These are phyloP conservation scores for Scaptodrosophila latifasciaeformis DNA, from an alignment of 2,888 invertebrate genomes.

Conservation along the genomic window DNA sequence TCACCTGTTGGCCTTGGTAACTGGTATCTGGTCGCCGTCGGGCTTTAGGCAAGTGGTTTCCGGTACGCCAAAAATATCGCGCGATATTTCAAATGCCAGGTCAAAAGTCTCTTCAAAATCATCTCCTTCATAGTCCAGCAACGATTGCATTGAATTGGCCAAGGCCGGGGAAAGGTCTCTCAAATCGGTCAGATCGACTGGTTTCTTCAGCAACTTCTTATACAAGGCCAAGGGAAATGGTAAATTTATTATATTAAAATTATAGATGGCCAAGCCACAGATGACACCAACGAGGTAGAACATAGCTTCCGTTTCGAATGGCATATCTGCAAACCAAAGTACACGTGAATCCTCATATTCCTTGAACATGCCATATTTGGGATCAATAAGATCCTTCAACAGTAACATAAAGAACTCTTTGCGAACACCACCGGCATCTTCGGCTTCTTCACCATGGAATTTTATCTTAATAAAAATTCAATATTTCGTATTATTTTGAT, in stretches of 20 bases:
- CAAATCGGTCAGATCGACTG: conserved; percentile 86
- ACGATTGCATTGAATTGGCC: conserved; percentile 84
- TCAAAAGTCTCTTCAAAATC: conserved; percentile 91
- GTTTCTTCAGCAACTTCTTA: conserved; percentile 91
- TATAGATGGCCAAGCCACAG: conserved; percentile 97
- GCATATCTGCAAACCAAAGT: conserved; percentile 93
- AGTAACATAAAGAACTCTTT: conserved; percentile 97
- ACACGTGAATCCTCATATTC: conserved; percentile 91
- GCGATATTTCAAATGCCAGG: conserved; percentile 88
- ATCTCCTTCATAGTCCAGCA: conserved; percentile 87
- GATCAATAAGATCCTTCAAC: conserved; percentile 92
- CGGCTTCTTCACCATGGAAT: conserved; percentile 95
- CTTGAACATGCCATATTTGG: conserved; percentile 98
- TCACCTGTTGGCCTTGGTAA: conserved; percentile 90
- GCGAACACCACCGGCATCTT: conserved; percentile 96
- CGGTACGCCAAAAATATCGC: conserved; percentile 87
- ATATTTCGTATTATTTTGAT: too few species aligned
- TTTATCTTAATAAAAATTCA: conserved; percentile 76
- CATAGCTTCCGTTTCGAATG: conserved; percentile 87
- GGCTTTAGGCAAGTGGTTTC: conserved; percentile 84
- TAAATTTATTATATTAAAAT: conserved; percentile 95
- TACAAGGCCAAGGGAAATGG: conserved; percentile 96
- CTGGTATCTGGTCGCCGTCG: conserved; percentile 84
- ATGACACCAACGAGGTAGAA: conserved; percentile 85
- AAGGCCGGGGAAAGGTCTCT: conserved; percentile 87